Evolutionary conservation across 2,797 vertebrate genomes (phyloP), one percentile per base, ranked within the genome.

Genomic region (Alcedo atthis): DNA sequence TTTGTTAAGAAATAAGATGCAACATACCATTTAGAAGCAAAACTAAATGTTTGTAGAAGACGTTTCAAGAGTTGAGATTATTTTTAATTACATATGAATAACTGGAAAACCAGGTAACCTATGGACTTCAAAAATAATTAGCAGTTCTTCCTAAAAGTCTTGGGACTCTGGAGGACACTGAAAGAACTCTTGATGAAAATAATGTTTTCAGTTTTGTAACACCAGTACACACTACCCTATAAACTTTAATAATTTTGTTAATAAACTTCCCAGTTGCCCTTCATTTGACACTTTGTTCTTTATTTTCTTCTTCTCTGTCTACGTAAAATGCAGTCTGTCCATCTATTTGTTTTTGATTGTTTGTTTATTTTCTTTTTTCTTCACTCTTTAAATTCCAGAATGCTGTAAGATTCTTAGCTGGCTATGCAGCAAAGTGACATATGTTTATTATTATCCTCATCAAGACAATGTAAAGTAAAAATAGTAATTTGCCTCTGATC

Each of bases 401-500:
- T 97, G 96, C 94, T 96, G 7, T 94, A 87, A 92, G 91, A 97
- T 96, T 97, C 87, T 81, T 93, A 96, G 95, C 93, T 97, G 95
- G 95, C 91, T 40, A 92, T 96, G 97, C 93, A 95, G 96, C 81
- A 86, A 95, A 96, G 87, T 97, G 97, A 96, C 98, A 98, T 97
- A 97, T 98, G 97, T 97, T 98, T 97, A 97, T 97, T 96, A 97
- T 98, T 98, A 98, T 97, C 97, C 94, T 97, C 98, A 98, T 98
- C 97, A 98, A 97, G 97, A 95, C 94, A 97, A 97, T n/a, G 89
- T 92, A 97, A 97, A 97, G 97, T 96, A 97, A 98, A 98, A 98
- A 97, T 96, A 97, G 97, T 97, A 96, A 97, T 97, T 97, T 97
- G 95, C 97, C 96, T 98, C 96, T 97, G 97, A 97, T 98, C 96